Conservation (phyloP, 2,888 invertebrate species). For the Apodemia mormo region DNA sequence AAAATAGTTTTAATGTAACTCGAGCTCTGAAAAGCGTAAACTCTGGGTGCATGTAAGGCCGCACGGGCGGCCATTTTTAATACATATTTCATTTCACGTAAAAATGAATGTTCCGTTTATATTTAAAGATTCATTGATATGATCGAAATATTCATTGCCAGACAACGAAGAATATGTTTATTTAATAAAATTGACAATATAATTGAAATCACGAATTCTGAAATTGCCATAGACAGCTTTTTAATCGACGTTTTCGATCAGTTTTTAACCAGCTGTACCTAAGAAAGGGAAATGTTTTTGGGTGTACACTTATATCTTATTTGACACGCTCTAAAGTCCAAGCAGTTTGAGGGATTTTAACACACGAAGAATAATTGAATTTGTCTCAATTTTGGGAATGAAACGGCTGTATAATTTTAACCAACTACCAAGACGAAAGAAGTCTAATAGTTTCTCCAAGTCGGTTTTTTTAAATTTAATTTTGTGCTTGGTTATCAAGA, state of each 20-base stretch:
- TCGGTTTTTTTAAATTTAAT: too few relatives aligned
- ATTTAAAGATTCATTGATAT: conserved; percentile 3
- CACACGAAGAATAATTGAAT: too few relatives aligned
- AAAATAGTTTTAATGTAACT: conserved; percentile 19
- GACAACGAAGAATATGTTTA: neutral
- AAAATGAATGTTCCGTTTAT: conserved; percentile 16
- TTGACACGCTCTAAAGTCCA: too few relatives aligned
- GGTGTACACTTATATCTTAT: too few relatives aligned
- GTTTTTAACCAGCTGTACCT: too few relatives aligned
- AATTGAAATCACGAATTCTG: neutral
- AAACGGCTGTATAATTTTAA: too few relatives aligned
- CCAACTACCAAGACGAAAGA: too few relatives aligned
- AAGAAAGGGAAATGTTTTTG: too few relatives aligned
- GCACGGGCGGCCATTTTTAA: conserved; percentile 10
- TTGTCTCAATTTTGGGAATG: too few relatives aligned
- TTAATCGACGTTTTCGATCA: neutral
- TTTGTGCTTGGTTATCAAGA: too few relatives aligned
- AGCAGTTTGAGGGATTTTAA: too few relatives aligned
- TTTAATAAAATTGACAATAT: neutral
- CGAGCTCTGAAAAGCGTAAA: conserved; percentile 19
- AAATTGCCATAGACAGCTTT: neutral
- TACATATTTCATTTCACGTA: conserved; percentile 13
- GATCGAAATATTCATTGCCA: neutral
- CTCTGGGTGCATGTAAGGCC: conserved; percentile 8
- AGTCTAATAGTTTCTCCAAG: too few relatives aligned